Conservation (phyloP, 2,888 invertebrate species). For the Danaus chrysippus region DNA sequence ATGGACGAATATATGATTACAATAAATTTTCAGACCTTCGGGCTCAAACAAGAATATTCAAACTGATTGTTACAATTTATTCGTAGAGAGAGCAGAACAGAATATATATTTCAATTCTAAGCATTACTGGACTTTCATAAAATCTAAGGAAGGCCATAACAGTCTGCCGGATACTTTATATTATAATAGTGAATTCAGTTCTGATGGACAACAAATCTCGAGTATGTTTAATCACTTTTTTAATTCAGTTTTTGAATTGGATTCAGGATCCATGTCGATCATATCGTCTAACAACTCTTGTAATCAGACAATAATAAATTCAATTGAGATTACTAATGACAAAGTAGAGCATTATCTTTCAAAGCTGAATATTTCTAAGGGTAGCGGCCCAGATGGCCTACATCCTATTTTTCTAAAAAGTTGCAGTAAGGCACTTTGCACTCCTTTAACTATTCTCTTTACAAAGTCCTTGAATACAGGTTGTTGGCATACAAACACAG, state of each 20-base stretch:
- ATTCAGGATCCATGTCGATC: too few species aligned
- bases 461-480: neutral
- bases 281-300: too few species aligned
- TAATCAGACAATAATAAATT: neutral
- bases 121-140: neutral
- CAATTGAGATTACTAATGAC: neutral
- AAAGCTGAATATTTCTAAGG: too few species aligned
- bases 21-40: neutral
- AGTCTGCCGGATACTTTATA: neutral
- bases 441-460: conserved; percentile 3
- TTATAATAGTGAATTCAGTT: neutral
- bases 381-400: neutral
- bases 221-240: neutral
- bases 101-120: neutral
- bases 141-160: neutral
- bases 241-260: neutral
- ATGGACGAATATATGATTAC: neutral
- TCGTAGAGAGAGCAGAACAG: neutral
- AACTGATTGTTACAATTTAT: neutral
- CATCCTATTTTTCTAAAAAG: too few species aligned
- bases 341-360: too few species aligned
- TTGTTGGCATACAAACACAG: neutral
- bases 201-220: neutral
- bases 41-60: neutral
- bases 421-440: neutral